Evolutionary conservation across 2,113 vertebrate genomes (phyloP).

Genomic region (Dermatemys mawii): DNA sequence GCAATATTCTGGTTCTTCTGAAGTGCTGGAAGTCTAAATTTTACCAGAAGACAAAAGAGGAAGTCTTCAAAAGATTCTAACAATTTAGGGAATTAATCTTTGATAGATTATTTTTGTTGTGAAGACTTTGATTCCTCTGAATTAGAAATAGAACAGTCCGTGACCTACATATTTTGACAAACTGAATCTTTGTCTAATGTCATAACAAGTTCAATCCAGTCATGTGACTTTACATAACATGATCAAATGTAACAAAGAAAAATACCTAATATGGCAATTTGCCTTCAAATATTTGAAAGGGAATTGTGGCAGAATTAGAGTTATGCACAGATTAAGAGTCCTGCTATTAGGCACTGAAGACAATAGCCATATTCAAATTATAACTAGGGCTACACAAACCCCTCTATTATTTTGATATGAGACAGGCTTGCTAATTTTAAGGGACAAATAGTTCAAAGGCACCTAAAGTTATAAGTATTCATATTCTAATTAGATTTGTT

Average conservation of each 20-base stretch:
- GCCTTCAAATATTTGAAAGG: neutral
- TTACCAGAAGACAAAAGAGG: neutral
- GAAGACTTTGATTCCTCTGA: neutral
- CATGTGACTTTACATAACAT: neutral
- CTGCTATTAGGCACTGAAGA: neutral
- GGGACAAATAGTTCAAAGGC: neutral
- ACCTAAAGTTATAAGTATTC: neutral
- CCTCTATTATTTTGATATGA: neutral
- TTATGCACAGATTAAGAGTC: neutral
- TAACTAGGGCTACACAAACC: neutral
- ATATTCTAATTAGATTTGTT: neutral
- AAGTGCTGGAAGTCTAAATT: neutral
- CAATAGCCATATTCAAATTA: neutral
- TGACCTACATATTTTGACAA: neutral
- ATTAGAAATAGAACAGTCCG: neutral
- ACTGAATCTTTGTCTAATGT: neutral
- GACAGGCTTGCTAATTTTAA: neutral
- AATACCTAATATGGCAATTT: neutral
- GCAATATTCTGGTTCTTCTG: neutral
- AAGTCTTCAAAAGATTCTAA: neutral
- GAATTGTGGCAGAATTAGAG: neutral
- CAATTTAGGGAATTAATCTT: neutral
- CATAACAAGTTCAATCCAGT: neutral
- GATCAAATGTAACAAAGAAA: neutral
- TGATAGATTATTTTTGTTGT: neutral